These are phyloP conservation scores for Pseudachorutes palmiensis DNA, from an alignment of 1,140 invertebrate genomes.

Conservation along the genomic window DNA sequence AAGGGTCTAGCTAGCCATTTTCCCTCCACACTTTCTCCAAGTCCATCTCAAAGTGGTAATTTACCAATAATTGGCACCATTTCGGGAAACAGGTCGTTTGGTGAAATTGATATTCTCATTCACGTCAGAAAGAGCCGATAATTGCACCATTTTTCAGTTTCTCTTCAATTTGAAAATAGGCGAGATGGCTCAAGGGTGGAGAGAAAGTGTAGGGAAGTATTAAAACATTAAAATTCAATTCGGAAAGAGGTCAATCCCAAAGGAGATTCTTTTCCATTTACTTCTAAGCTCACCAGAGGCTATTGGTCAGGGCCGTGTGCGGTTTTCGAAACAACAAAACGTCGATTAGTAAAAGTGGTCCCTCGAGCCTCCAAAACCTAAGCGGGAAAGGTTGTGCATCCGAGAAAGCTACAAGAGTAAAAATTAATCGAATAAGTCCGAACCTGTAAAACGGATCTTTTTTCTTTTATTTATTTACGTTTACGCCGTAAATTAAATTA, in stretches of 20 bases:
- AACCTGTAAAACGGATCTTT: background rate
- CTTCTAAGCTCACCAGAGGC: background rate
- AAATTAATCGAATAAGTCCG: background rate
- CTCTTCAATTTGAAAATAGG: too few relatives aligned
- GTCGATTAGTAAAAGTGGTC: background rate
- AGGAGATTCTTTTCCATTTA: background rate
- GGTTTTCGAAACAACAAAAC: too few relatives aligned
- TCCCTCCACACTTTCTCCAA: background rate
- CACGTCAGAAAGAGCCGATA: too few relatives aligned
- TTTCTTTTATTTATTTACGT: background rate
- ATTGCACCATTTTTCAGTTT: background rate
- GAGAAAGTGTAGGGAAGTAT: background rate
- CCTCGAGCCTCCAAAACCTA: background rate
- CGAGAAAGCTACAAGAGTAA: background rate
- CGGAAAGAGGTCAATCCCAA: background rate
- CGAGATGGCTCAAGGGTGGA: background rate
- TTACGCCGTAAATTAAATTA: background rate
- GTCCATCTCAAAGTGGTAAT: background rate
- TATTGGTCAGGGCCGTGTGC: background rate
- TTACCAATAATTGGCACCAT: background rate
- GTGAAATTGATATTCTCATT: background rate
- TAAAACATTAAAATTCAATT: slow-evolving; percentile 3
- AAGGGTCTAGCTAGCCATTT: background rate
- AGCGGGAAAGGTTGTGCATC: background rate
- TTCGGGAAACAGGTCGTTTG: background rate